Percentiles rank a stretch among this genome's conserved stretches.
These are phyloP conservation scores for Pherbina coryleti DNA, from an alignment of 2,888 invertebrate species.

Conservation along the genomic window DNA sequence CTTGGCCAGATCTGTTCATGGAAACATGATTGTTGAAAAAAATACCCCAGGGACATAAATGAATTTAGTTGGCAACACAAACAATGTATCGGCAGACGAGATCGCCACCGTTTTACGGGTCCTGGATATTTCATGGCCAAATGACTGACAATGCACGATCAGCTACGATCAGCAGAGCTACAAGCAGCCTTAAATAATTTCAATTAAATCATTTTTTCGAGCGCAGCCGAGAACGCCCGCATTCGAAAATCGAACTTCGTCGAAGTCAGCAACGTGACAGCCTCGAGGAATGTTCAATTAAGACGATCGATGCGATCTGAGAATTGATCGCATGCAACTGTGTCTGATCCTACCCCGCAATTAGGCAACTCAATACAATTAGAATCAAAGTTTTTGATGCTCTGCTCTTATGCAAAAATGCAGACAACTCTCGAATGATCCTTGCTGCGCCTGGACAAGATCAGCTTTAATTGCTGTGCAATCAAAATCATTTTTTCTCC, in stretches of 20 bases:
- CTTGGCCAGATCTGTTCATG: background rate
- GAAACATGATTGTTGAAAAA: background rate
- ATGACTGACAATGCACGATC: constrained; percentile 2
- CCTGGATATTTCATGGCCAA: constrained; percentile 43
- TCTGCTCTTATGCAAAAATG: constrained; percentile 12
- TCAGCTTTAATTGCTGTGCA: constrained; percentile 8
- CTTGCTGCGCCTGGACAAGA: background rate
- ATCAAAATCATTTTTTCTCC: constrained; percentile 5
- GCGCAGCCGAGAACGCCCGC: constrained; percentile 22
- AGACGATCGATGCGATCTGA: background rate
- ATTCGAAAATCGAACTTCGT: constrained; percentile 18
- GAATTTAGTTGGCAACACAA: constrained; percentile 28
- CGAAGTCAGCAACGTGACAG: constrained; percentile 49
- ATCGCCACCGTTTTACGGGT: constrained; percentile 34
- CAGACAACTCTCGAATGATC: background rate
- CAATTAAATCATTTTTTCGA: constrained; percentile 49
- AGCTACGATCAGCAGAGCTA: too few relatives aligned
- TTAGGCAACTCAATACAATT: constrained; percentile 16
- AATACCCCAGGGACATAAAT: constrained; percentile 36
- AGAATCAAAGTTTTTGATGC: background rate
- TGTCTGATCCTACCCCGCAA: background rate
- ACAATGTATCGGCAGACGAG: background rate
- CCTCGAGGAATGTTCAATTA: constrained; percentile 40
- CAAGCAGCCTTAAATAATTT: constrained; percentile 41
- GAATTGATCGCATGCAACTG: constrained; percentile 16